A percentile compares a stretch with the other conserved stretches of the same genome.
phyloP scores from a whole-genome alignment of 1,140 invertebrate species.

The Bombus turneri region DNA sequence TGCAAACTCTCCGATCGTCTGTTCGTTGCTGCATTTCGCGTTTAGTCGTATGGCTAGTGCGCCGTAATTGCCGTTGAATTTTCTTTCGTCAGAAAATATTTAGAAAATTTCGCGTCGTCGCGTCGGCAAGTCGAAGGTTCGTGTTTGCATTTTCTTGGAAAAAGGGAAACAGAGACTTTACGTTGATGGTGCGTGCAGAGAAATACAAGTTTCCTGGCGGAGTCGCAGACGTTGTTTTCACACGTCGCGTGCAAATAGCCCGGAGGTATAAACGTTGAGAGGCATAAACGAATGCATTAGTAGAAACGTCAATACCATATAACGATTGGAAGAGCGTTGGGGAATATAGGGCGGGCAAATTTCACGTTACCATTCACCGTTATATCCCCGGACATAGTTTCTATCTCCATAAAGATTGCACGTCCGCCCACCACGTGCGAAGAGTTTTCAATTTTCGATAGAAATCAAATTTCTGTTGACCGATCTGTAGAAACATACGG shows the following conservation, averaged over 20 bases:
- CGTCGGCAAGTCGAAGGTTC: neutral
- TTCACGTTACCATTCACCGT: slow-evolving; percentile 49
- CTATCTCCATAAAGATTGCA: slow-evolving; percentile 65
- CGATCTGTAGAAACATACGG: slow-evolving; percentile 8
- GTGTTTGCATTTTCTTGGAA: neutral
- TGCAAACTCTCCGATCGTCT: neutral
- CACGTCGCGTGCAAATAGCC: slow-evolving; percentile 12
- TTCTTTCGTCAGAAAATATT: neutral
- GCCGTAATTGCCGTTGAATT: neutral
- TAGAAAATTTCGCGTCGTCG: neutral
- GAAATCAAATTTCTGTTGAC: slow-evolving; percentile 61
- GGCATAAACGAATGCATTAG: slow-evolving; percentile 30
- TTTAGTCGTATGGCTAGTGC: neutral
- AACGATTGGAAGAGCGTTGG: slow-evolving; percentile 49
- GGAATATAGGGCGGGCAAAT: slow-evolving; percentile 35
- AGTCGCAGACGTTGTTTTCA: slow-evolving; percentile 22
- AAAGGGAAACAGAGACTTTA: neutral
- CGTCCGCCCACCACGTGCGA: neutral
- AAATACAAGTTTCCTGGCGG: neutral
- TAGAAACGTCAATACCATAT: slow-evolving; percentile 44
- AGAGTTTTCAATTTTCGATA: slow-evolving; percentile 66
- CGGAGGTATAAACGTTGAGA: neutral
- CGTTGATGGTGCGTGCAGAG: neutral
- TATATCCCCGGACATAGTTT: slow-evolving; percentile 37
- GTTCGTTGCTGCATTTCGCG: neutral